Evolutionary conservation across 92 coral and sea anemone species (phyloP), one percentile per base, ranked within the genome.

Genomic region (Palythoa heliodiscus): DNA sequence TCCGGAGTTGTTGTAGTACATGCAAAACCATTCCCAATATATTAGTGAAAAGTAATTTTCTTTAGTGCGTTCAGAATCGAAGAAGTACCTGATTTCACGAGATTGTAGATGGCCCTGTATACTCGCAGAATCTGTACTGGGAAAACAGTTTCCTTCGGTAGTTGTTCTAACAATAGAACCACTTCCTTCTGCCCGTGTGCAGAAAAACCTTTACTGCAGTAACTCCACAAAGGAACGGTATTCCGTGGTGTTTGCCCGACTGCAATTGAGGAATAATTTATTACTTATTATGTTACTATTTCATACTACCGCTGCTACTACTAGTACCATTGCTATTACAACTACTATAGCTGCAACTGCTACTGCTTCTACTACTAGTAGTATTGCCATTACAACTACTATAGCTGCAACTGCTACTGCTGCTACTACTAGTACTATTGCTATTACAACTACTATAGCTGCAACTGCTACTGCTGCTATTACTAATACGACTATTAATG

Each of bases 111-210:
- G 70, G 95, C 97, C 63, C 91, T 87, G 87, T 79, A 95, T 19
- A 92, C 86, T 70, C 93, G 87, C 22, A 95, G 68, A 82, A 95
- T 82, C 61, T 92, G 94, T 43, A 85, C 92, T 4, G 98, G 98
- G 37, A 94, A 92, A 47, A 94, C 75, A 24, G 92, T 93, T 77
- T 95, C 98, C 71, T 82, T 92, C 29, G 78, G 91, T 7, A 83
- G 84, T 19, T 87, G 57, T 76, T 77, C 83, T 11, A 77, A 37
- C 71, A 77, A 14, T 12, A 77, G 29, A 19, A 77, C 71, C 23
- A 77, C 83, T 40, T 77, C 83, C 83, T 77, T 77, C 70, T 77
- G 83, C 54, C 83, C 83, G 58, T 77, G 53, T 53, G 71, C 54
- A 19, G 38, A 63, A 60, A 77, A 54, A 16, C 83, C 83, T 12